Percentiles rank a stretch among this genome's conserved stretches.
Conservation (phyloP, 1,140 invertebrate species). For the Caenorhabditis tropicalis region DNA sequence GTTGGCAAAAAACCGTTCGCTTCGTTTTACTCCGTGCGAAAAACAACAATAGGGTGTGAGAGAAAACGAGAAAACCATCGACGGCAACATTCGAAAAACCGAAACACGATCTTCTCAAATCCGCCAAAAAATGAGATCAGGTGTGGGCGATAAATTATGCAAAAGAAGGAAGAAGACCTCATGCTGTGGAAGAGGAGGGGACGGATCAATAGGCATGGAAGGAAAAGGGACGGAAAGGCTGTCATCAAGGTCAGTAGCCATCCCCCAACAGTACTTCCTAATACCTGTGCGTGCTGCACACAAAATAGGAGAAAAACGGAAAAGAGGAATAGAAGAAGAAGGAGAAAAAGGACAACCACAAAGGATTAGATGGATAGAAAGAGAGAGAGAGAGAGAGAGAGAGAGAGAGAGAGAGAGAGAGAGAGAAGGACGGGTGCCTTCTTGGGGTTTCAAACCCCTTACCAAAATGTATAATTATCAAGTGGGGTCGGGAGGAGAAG, state of each 20-base stretch:
- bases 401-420: neutral
- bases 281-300: conserved; percentile 26
- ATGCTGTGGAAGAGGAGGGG: neutral
- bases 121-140: conserved; percentile 28
- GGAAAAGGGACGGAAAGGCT: neutral
- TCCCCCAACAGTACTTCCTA: neutral
- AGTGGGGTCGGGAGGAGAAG: neutral
- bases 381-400: neutral
- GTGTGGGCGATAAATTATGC: conserved; percentile 30
- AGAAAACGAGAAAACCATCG: neutral
- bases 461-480: neutral
- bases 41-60: conserved; percentile 14
- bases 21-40: neutral
- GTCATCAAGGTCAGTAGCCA: conserved; percentile 4
- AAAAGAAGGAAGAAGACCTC: neutral
- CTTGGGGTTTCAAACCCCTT: neutral
- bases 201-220: conserved; percentile 36
- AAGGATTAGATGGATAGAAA: neutral
- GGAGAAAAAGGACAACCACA: no score
- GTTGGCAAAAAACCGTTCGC: neutral
- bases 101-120: neutral
- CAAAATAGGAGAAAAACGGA: neutral
- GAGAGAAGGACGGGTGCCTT: neutral
- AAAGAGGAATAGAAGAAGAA: neutral
- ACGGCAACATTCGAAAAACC: neutral